Evolutionary conservation across 1,140 invertebrate genomes (phyloP), one percentile per base, ranked within the genome.

Genomic region (Drosophila santomea): DNA sequence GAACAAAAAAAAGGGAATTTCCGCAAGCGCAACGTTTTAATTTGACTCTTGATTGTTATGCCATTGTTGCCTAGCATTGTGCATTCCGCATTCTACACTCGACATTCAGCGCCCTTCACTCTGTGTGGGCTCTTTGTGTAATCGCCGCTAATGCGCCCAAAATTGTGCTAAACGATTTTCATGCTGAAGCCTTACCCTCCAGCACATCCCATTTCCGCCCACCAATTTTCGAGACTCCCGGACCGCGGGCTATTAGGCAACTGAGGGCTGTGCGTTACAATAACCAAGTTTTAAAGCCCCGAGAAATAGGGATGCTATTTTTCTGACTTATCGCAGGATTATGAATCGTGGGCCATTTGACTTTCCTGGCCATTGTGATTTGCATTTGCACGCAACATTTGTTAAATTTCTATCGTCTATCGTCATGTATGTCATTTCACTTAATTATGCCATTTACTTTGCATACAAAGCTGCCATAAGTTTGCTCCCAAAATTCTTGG

Each of bases 1-100:
- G 35, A 48, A 64, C 55, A 88, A 82, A 82, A 82, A 82, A 73
- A 50, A 56, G 44, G 8, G 45, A 59, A 71, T 73, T 83, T 74
- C 47, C 72, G 83, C 83, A 48, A 77, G 74, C 73, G 63, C 63
- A 83, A 79, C 75, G 80, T 80, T 88, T 83, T 66, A 63, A 76
- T 88, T 83, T 86, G 52, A 61, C 55, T 79, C 50, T 62, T 74
- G 74, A 77, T 76, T 77, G 63, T 72, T 56, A 59, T 82, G 74
- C 79, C 43, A 75, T 68, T 83, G 72, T 78, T 74, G 58, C 44
- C 38, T 35, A 47, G 57, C 69, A 60, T 68, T 74, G 69, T 73
- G 62, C 55, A 54, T 56, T 43, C 38, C 48, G 35, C 48, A 52
- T 63, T 63, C 38, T 48, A 25, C 56, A 52, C 57, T 63, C 38